Base-by-base conservation (phyloP, 37 sponge, comb jelly and placozoan genomes). In the Chondrilla cf. caribensis region DNA sequence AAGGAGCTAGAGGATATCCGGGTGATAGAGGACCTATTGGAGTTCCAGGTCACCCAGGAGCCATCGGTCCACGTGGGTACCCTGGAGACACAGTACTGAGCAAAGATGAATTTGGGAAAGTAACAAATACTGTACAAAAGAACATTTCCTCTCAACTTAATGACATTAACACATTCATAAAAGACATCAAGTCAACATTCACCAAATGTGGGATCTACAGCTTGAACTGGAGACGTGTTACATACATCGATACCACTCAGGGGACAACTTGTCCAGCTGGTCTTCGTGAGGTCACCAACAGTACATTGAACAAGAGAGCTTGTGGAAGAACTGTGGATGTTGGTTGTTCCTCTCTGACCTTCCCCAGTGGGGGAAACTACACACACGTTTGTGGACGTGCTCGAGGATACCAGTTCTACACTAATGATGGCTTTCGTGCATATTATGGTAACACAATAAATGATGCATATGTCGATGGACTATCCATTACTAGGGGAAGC, bases 311-410 rank as follows among this genome's bases (percentile, higher is more conserved):
- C 41, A 32, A 73, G 47, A 86, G 75, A 39, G 70, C 75, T 28
- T 72, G 82, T 40, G 58, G 87, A n/a, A n/a, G 82, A 57, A 75
- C 24, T n/a, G 39, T 14, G 47, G 38, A 38, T n/a, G 41, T 54
- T 3, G 77, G 84, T 57, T 90, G 79, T 39, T 78, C 80, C 59
- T 41, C 65, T 33, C 60, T 38, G 31, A 42, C 22, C 58, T 84
- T 62, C 54, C 21, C 55, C 5, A 51, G 62, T 35, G 3, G 68
- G 24, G 51, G 82, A 18, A 39, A 24, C 32, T 90, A 83, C 83
- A 68, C 80, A 32, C 44, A 83, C n/a, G 65, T 81, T 17, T 81
- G 81, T 81, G 81, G 81, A 64, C 37, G 65, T 9, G 81, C 39
- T n/a, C 37, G 64, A 60, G 81, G 81, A 37, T 81, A 81, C 41